phyloP scores from a whole-genome alignment of 2,113 vertebrate species.

The Phaethon lepturus region DNA sequence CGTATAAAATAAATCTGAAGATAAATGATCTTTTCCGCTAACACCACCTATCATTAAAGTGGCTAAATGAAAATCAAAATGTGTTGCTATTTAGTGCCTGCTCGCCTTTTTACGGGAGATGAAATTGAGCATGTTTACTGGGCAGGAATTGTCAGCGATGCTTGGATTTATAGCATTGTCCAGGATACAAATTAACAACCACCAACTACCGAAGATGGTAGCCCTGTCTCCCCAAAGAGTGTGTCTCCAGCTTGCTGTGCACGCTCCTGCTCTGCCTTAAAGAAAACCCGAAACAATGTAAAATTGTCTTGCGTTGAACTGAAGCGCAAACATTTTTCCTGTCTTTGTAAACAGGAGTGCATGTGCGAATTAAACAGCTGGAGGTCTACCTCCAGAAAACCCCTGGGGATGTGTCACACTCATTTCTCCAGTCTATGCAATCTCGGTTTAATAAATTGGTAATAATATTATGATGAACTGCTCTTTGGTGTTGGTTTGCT shows the following conservation, averaged over 20 bases:
- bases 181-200: conserved; percentile 32
- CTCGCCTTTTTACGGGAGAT: conserved; percentile 25
- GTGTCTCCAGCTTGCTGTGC: background rate
- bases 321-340: conserved; percentile 12
- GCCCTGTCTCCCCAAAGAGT: background rate
- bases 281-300: conserved; percentile 34
- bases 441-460: conserved; percentile 62
- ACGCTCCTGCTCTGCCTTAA: background rate
- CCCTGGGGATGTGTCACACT: background rate
- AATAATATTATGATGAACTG: conserved; percentile 56
- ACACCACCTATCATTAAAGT: conserved; percentile 70
- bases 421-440: conserved; percentile 31
- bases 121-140: conserved; percentile 65
- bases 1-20: conserved; percentile 54
- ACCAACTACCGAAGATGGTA: background rate
- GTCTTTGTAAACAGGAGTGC: conserved; percentile 36
- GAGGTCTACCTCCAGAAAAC: conserved; percentile 35
- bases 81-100: conserved; percentile 57
- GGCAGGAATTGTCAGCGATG: conserved; percentile 38
- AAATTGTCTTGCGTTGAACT: background rate
- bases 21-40: conserved; percentile 60
- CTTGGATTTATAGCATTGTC: conserved; percentile 43
- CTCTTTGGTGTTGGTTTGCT: conserved; percentile 19
- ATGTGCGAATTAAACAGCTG: conserved; percentile 61
- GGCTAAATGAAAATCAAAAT: conserved; percentile 73